Evolutionary conservation across 2,888 invertebrate species (phyloP), one percentile per base, ranked within the genome.

Genomic region (Orchesellides sinensis): DNA sequence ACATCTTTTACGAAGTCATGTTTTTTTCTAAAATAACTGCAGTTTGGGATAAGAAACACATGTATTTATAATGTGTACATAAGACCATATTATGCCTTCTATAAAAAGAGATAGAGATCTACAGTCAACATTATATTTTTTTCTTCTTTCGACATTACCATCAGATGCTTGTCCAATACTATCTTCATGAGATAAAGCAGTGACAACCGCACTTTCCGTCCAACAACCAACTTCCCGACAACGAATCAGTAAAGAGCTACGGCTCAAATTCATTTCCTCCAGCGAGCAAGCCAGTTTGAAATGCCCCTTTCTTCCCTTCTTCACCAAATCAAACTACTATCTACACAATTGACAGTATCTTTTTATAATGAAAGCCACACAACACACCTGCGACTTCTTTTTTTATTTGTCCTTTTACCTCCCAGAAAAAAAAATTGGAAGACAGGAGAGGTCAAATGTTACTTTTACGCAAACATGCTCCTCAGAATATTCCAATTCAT

Each of bases 191-290:
- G 74, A 65, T 17, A 75, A 17, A 19, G 54, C 75, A 47, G 32
- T 75, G 66, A 75, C 75, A 75, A 75, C 75, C 56, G 66, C 75
- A 56, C 59, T 68, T 19, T 83, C 78, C 59, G 78, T 78, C 83
- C 83, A 83, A 59, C 83, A 83, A 21, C 83, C 83, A 69, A 83
- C 83, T 78, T 83, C 83, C 61, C 78, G 78, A 78, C 83, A 83
- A 68, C 78, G 78, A 78, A 83, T 83, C 35, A 83, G 54, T 8
- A 83, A 61, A 10, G 75, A 75, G 75, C 66, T 75, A 40, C 75
- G 65, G 29, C 75, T 75, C 45, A 75, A 66, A 66, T 75, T 75
- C 75, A 75, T 75, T 75, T 65, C 65, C 17, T 65, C 45, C 40
- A 19, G 17, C 3, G 21, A 4, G 25, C 49, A n/a, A 17, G 49